These are phyloP conservation scores for Drosophila bifasciata DNA, from an alignment of 1,140 invertebrate species.

Conservation along the genomic window DNA sequence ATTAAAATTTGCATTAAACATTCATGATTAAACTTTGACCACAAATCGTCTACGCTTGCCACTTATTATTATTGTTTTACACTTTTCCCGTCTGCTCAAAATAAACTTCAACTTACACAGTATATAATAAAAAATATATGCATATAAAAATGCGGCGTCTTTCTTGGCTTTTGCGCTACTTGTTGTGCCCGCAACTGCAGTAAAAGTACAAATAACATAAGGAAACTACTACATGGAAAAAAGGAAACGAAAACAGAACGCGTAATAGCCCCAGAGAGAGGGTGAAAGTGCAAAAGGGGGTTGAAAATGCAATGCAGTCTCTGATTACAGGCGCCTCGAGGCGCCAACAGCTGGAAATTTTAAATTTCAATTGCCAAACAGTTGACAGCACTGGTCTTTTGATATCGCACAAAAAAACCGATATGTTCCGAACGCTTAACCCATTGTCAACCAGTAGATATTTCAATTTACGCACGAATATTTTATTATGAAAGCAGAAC, in stretches of 20 bases:
- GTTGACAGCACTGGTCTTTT: background rate
- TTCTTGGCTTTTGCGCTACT: constrained; percentile 18
- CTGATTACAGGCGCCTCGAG: background rate
- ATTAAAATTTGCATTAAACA: background rate
- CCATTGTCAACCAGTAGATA: too few relatives aligned
- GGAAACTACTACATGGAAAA: constrained; percentile 10
- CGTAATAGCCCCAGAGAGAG: constrained; percentile 30
- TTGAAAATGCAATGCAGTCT: constrained; percentile 51
- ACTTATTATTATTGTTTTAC: background rate
- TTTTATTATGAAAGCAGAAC: too few relatives aligned
- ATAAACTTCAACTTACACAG: constrained; percentile 2
- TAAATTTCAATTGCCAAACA: constrained; percentile 14
- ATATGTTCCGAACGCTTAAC: too few relatives aligned
- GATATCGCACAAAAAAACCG: too few relatives aligned
- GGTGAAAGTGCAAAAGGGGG: constrained; percentile 60
- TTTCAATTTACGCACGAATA: too few relatives aligned
- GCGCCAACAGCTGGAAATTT: constrained; percentile 47
- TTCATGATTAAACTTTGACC: background rate
- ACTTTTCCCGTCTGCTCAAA: background rate
- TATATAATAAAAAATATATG: background rate
- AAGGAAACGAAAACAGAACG: constrained; percentile 56
- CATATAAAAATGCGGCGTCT: constrained; percentile 1
- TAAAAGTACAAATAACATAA: constrained; percentile 43
- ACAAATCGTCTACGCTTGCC: too few relatives aligned
- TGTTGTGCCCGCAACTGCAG: constrained; percentile 36